Evolutionary conservation across 2,888 invertebrate genomes (phyloP).

Genomic region (Pasiphila rectangulata): DNA sequence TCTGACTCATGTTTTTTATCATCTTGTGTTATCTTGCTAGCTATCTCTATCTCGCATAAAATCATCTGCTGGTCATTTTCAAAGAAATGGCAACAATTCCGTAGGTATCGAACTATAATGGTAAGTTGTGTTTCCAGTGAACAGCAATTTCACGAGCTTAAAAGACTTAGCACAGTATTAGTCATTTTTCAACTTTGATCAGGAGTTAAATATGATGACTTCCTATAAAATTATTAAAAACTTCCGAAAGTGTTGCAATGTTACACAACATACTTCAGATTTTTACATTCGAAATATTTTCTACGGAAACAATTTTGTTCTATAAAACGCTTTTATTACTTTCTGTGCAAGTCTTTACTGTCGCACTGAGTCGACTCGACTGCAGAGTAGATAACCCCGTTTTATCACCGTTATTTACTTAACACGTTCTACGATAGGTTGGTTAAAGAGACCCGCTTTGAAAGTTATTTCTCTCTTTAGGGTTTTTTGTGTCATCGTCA

Average conservation of each 20-base stretch:
- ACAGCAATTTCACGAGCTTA: not conserved
- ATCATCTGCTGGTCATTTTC: too few species aligned
- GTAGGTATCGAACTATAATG: too few species aligned
- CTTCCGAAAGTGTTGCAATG: not conserved
- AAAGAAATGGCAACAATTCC: too few species aligned
- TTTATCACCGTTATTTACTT: constrained; percentile 68
- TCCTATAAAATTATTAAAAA: not conserved
- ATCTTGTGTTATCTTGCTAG: not conserved
- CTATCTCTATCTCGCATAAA: too few species aligned
- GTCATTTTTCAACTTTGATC: not conserved
- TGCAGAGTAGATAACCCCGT: constrained; percentile 63
- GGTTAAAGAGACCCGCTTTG: constrained; percentile 30
- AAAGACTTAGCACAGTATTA: not conserved
- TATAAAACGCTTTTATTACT: constrained; percentile 3
- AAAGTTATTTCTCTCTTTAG: not conserved
- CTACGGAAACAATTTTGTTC: not conserved
- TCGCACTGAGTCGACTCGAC: constrained; percentile 46
- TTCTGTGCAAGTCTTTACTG: constrained; percentile 41
- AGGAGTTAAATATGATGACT: not conserved
- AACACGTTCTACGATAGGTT: constrained; percentile 42
- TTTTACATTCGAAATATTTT: not conserved
- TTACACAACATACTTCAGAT: not conserved
- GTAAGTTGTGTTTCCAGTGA: not conserved
- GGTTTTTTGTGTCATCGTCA: not conserved
- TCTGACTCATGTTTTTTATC: not conserved